A percentile compares a stretch with the other conserved stretches of the same genome.
These are phyloP conservation scores for Neotoxoptera formosana DNA, from an alignment of 1,140 invertebrate genomes.

Conservation along the genomic window DNA sequence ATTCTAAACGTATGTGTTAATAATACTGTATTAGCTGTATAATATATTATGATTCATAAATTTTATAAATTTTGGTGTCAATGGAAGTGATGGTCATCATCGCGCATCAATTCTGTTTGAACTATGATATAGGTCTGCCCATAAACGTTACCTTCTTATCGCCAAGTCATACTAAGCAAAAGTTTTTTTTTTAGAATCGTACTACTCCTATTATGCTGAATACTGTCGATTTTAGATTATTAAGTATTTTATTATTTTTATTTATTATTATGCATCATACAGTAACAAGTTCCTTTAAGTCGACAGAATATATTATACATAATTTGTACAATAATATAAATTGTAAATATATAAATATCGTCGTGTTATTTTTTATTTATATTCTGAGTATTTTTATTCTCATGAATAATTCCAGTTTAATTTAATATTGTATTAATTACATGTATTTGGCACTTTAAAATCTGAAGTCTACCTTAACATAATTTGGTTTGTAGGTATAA, in stretches of 20 bases:
- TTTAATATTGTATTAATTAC: background rate
- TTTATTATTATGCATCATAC: background rate
- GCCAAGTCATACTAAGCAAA: background rate
- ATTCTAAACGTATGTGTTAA: no score
- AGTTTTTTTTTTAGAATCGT: background rate
- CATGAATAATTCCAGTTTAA: background rate
- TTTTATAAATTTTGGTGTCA: background rate
- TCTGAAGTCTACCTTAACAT: background rate
- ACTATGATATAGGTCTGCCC: background rate
- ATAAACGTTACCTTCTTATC: background rate
- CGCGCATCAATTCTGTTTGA: background rate
- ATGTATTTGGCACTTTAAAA: background rate
- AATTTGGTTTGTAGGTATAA: background rate
- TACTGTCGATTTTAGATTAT: background rate
- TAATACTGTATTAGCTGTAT: no score
- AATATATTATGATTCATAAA: no score
- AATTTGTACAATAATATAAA: conserved; percentile 1
- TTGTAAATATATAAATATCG: background rate
- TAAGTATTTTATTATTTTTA: conserved; percentile 2
- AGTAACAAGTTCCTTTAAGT: background rate
- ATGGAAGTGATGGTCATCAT: background rate
- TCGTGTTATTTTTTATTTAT: background rate
- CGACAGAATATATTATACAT: background rate
- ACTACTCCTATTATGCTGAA: background rate
- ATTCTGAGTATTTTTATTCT: background rate